Conservation (phyloP, 2,113 vertebrate species). For the Tachysurus fulvidraco region DNA sequence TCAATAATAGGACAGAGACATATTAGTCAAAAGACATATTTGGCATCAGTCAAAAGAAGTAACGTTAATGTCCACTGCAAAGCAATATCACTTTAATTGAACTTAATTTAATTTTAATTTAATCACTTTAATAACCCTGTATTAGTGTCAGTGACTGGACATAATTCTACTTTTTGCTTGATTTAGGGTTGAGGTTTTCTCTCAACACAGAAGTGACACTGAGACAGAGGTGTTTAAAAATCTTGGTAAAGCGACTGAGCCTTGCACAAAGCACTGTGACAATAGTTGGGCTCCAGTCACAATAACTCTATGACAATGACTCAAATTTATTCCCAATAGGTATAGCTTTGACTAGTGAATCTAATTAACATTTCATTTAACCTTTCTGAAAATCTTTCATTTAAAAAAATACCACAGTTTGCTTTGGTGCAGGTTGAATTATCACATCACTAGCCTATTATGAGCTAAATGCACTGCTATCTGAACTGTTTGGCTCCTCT, state of each 20-base stretch:
- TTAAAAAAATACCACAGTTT: background rate
- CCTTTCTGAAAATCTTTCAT: background rate
- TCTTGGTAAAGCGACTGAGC: background rate
- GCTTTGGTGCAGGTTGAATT: background rate
- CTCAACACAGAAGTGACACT: background rate
- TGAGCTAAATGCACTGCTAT: conserved; percentile 16
- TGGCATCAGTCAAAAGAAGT: background rate
- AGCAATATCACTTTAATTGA: background rate
- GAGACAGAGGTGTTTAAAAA: background rate
- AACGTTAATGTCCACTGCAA: background rate
- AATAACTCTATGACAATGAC: background rate
- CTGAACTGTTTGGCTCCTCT: conserved; percentile 3
- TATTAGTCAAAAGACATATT: background rate
- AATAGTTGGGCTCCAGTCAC: background rate
- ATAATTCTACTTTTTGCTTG: background rate
- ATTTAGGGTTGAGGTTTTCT: background rate
- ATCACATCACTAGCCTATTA: conserved; percentile 24
- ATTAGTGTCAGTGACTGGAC: background rate
- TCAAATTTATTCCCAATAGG: background rate
- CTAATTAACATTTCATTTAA: background rate
- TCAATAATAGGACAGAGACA: background rate
- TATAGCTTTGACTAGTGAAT: background rate
- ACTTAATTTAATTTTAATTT: background rate
- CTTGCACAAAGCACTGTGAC: background rate
- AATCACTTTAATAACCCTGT: background rate